Percentiles rank a stretch among this genome's conserved stretches.
Conservation (phyloP, 2,113 vertebrate genomes). For the Oncorhynchus mykiss region DNA sequence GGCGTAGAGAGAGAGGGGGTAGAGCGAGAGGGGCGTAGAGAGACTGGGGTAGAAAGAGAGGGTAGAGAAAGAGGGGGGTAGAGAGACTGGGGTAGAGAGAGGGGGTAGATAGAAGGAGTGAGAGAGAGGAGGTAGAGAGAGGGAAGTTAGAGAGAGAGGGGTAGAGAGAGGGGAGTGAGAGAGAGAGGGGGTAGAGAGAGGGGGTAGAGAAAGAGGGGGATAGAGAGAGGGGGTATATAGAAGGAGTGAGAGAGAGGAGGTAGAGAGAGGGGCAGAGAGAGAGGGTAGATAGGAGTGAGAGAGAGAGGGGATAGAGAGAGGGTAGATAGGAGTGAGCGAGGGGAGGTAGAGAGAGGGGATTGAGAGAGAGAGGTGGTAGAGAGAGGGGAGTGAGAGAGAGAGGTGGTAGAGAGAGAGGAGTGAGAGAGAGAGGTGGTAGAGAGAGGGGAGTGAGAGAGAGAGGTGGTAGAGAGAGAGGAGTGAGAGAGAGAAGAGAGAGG, state of each 20-base stretch:
- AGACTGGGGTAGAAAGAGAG: slow-evolving; percentile 36
- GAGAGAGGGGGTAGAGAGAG: no score
- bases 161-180: no score
- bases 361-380: slow-evolving; percentile 30
- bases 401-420: slow-evolving; percentile 48
- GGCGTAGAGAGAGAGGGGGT: slow-evolving; percentile 29
- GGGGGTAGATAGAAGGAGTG: neutral
- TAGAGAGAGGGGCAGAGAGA: slow-evolving; percentile 23
- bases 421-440: slow-evolving; percentile 66
- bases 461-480: slow-evolving; percentile 38
- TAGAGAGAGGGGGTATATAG: neutral
- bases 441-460: slow-evolving; percentile 25
- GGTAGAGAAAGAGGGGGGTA: slow-evolving; percentile 20
- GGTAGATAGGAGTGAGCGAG: no score
- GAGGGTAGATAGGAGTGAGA: slow-evolving; percentile 10
- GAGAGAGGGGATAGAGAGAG: no score
- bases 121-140: no score
- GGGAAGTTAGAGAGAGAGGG: no score
- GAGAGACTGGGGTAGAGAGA: slow-evolving; percentile 37
- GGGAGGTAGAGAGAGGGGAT: no score
- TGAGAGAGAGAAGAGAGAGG: neutral
- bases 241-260: no score
- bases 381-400: slow-evolving; percentile 50
- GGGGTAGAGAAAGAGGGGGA: no score
- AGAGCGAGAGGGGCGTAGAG: slow-evolving; percentile 40